Conservation (phyloP, 2,888 invertebrate genomes). For the Dolichopus griseipennis region DNA sequence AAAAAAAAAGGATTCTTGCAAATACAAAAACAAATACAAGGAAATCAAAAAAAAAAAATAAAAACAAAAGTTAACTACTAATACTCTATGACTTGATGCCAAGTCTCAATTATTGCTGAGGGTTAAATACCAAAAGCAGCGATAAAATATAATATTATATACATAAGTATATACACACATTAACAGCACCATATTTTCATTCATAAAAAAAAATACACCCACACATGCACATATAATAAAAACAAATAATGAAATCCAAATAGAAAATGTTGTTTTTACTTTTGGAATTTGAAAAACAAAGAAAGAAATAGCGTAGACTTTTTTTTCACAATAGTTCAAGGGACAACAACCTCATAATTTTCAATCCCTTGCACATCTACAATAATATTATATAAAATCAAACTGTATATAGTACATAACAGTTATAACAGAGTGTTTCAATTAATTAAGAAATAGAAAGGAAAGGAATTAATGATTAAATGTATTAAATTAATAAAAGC, state of each 20-base stretch:
- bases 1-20: neutral
- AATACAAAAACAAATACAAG: neutral
- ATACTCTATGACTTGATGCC: neutral
- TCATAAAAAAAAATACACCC: neutral
- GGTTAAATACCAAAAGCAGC: neutral
- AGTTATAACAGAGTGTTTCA: no score
- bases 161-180: neutral
- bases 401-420: neutral
- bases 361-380: neutral
- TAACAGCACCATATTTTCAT: neutral
- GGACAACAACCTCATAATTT: constrained; percentile 3
- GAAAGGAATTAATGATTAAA: no score
- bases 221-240: no score
- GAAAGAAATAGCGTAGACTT: neutral
- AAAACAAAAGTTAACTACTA: neutral
- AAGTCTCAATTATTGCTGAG: constrained; percentile 1
- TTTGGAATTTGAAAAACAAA: neutral
- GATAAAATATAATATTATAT: neutral
- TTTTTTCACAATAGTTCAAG: neutral
- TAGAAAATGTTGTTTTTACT: no score
- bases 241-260: no score
- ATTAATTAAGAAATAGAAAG: no score
- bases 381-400: neutral
- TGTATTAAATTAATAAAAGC: no score
- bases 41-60: neutral